Evolutionary conservation across 2,113 vertebrate genomes (phyloP).

Genomic region (Trichechus manatus): DNA sequence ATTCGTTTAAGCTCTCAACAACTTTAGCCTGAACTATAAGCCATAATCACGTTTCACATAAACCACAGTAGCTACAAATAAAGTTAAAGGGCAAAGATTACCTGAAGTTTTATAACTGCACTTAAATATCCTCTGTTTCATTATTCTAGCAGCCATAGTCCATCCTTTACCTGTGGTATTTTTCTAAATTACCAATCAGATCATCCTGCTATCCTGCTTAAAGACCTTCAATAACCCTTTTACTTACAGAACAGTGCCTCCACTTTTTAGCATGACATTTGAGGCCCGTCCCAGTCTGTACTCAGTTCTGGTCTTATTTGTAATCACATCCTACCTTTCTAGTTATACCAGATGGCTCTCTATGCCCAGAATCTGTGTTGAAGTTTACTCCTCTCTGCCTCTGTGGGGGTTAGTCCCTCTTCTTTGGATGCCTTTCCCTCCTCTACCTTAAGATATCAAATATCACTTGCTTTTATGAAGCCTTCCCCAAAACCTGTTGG

Average conservation of each 20-base stretch:
- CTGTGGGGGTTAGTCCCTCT: not conserved
- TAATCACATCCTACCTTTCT: not conserved
- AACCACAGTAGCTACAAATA: not conserved
- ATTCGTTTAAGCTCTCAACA: conserved; percentile 13
- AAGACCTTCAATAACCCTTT: conserved; percentile 40
- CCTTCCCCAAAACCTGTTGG: not conserved
- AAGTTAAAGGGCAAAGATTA: not conserved
- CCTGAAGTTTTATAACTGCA: not conserved
- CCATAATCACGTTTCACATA: conserved; percentile 48
- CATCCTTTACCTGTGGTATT: not conserved
- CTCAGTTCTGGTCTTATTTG: not conserved
- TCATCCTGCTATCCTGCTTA: conserved; percentile 12
- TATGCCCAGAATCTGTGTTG: not conserved
- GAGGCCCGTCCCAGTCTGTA: not conserved
- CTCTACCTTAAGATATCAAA: conserved; percentile 37
- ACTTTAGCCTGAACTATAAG: conserved; percentile 44
- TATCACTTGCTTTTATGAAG: conserved; percentile 17
- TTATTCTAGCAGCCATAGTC: not conserved
- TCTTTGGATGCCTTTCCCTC: not conserved
- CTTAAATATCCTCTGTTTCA: not conserved
- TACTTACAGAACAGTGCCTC: not conserved
- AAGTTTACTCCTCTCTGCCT: not conserved
- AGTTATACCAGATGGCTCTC: not conserved
- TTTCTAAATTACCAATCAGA: conserved; percentile 26
- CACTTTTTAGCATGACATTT: not conserved